These are phyloP conservation scores for Acropora tenuis DNA, from an alignment of 64 coral and sea anemone genomes.

Conservation along the genomic window DNA sequence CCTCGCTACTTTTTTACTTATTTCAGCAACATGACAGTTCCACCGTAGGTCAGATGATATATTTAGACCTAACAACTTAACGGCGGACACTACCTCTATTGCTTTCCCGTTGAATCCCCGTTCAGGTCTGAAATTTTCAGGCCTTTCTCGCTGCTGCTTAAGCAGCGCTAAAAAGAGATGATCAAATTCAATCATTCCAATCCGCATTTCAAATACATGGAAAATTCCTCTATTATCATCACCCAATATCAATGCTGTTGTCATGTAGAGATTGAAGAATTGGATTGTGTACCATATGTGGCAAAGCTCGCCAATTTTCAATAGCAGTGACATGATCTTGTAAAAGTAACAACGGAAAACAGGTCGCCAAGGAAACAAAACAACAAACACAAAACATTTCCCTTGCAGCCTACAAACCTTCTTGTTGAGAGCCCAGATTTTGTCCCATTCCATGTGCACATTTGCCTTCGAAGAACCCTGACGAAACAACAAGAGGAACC, in stretches of 20 bases:
- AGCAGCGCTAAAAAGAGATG: too few species aligned
- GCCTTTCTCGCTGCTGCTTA: too few species aligned
- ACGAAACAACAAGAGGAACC: not conserved
- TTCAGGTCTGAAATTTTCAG: too few species aligned
- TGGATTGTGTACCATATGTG: too few species aligned
- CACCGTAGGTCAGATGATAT: constrained; percentile 34
- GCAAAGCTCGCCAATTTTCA: too few species aligned
- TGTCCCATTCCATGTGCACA: constrained; percentile 99
- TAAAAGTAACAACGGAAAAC: too few species aligned
- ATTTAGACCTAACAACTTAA: constrained; percentile 41
- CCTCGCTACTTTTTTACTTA: constrained; percentile 44
- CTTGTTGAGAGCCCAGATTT: constrained; percentile 98
- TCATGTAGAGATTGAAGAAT: too few species aligned
- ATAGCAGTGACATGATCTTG: too few species aligned
- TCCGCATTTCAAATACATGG: too few species aligned
- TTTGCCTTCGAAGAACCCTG: constrained; percentile 95
- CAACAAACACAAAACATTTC: not conserved
- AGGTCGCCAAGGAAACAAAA: not conserved
- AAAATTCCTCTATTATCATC: too few species aligned
- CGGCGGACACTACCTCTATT: constrained; percentile 46
- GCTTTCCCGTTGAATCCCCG: constrained; percentile 24
- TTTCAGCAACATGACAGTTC: constrained; percentile 62
- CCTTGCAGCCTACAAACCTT: constrained; percentile 58
- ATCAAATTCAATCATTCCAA: too few species aligned
- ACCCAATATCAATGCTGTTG: too few species aligned